Conservation (phyloP, 2,113 vertebrate species). For the Neotragus pygmaeus region DNA sequence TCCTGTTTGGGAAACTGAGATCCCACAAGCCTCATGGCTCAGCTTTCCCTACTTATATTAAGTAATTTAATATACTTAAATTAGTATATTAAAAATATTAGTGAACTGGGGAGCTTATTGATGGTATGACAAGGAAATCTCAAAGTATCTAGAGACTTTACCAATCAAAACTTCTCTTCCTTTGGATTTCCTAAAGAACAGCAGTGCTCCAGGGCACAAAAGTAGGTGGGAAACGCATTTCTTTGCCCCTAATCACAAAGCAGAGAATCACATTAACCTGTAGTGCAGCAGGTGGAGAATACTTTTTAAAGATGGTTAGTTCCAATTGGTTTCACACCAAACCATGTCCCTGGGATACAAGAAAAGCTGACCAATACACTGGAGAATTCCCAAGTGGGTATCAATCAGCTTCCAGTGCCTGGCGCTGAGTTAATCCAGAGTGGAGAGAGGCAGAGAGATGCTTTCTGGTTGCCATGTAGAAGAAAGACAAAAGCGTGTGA, state of each 20-base stretch:
- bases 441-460: background rate
- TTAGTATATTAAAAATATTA: background rate
- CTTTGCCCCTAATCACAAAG: background rate
- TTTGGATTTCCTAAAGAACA: background rate
- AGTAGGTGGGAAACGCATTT: background rate
- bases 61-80: background rate
- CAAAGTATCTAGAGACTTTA: background rate
- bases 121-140: background rate
- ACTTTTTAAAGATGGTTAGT: background rate
- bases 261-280: background rate
- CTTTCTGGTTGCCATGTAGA: background rate
- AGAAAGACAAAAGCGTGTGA: background rate
- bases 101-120: background rate
- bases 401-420: background rate
- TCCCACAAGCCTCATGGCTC: background rate
- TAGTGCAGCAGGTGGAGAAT: background rate
- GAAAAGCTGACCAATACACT: background rate
- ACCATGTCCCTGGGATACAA: background rate
- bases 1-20: background rate
- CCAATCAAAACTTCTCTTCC: background rate
- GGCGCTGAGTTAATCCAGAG: background rate
- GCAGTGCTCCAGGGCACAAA: background rate
- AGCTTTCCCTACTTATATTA: background rate
- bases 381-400: background rate
- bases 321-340: background rate